These are phyloP conservation scores for Rhaphigaster nebulosa DNA, from an alignment of 2,888 invertebrate genomes.

Conservation along the genomic window DNA sequence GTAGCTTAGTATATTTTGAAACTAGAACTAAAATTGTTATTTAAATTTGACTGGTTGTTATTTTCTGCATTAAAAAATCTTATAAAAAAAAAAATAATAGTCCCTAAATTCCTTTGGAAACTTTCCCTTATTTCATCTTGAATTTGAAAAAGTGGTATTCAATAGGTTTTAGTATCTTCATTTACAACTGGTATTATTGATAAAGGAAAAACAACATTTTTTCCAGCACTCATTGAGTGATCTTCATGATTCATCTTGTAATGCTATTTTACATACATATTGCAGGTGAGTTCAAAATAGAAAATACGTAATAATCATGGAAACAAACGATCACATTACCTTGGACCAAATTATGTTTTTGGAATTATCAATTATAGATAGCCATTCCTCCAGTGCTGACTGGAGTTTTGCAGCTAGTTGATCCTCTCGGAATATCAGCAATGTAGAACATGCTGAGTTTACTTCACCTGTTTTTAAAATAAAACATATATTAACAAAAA, in stretches of 20 bases:
- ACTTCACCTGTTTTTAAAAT: slow-evolving; percentile 62
- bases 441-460: slow-evolving; percentile 56
- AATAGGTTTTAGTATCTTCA: too few species aligned
- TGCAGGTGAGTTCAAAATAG: neutral
- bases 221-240: too few species aligned
- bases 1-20: too few species aligned
- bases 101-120: too few species aligned
- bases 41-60: too few species aligned
- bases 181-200: too few species aligned
- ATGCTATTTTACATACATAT: neutral
- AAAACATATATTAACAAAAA: neutral
- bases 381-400: slow-evolving; percentile 51
- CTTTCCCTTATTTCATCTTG: too few species aligned
- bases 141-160: too few species aligned
- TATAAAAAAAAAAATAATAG: too few species aligned
- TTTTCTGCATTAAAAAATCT: too few species aligned
- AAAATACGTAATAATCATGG: neutral
- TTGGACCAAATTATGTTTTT: slow-evolving; percentile 61
- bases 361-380: slow-evolving; percentile 42
- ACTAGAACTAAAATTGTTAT: too few species aligned
- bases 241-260: neutral
- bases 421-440: slow-evolving; percentile 61
- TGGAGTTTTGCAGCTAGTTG: slow-evolving; percentile 61
- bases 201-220: too few species aligned
- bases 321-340: slow-evolving; percentile 52